Evolutionary conservation across 2,113 vertebrate species (phyloP).

Genomic region (Suricata suricatta): DNA sequence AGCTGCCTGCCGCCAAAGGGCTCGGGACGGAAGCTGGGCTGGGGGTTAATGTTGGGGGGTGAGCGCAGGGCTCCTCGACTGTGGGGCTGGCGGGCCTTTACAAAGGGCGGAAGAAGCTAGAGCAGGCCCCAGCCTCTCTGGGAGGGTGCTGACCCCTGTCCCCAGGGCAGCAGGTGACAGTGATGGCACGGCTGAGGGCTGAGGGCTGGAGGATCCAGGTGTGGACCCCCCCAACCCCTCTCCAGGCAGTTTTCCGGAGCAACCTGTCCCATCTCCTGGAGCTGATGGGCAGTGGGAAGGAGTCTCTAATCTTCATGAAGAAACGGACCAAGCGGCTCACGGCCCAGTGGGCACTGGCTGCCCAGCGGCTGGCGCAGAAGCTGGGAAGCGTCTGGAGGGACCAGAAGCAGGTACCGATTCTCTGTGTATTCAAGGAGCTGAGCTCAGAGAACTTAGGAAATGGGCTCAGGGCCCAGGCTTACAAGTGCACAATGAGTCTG

Average conservation of each 20-base stretch:
- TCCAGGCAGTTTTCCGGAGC: slow-evolving; percentile 90
- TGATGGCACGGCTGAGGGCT: rapidly evolving
- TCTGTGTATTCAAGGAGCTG: rapidly evolving
- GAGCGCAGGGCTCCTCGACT: background rate
- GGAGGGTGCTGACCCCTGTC: background rate
- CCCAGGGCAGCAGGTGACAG: rapidly evolving
- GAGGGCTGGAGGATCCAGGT: background rate
- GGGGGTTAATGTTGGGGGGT: background rate
- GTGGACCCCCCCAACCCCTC: background rate
- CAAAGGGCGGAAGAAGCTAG: too few relatives aligned
- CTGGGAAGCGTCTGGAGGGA: slow-evolving; percentile 85
- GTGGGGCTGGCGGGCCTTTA: background rate
- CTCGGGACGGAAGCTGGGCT: background rate
- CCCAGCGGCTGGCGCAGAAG: slow-evolving; percentile 88
- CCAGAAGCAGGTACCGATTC: slow-evolving; percentile 88
- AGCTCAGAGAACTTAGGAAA: background rate
- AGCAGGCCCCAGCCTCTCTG: background rate
- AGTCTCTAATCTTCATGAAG: slow-evolving; percentile 98
- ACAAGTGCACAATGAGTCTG: rapidly evolving
- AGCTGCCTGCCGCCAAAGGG: too few relatives aligned
- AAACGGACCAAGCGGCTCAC: slow-evolving; percentile 92
- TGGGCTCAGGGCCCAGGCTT: too few relatives aligned
- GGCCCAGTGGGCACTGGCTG: slow-evolving; percentile 91
- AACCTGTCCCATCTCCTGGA: slow-evolving; percentile 93
- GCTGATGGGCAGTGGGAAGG: slow-evolving; percentile 94